phyloP scores from a whole-genome alignment of 2,113 vertebrate species.

The Stegastes partitus region DNA sequence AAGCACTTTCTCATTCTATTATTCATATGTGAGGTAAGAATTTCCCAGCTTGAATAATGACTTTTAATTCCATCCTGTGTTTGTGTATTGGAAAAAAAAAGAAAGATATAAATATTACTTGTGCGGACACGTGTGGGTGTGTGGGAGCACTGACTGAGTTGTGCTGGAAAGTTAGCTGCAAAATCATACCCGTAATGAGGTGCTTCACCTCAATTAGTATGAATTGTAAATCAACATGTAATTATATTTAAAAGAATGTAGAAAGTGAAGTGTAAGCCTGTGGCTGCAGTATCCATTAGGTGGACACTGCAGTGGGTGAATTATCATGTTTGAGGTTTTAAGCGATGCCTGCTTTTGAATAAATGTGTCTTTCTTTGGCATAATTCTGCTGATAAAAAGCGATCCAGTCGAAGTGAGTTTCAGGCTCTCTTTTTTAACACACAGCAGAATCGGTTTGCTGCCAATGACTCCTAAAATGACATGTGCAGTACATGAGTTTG shows the following conservation, averaged over 20 bases:
- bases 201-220: background rate
- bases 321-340: too few relatives aligned
- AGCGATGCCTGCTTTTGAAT: too few relatives aligned
- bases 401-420: too few relatives aligned
- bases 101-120: too few relatives aligned
- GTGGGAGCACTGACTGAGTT: background rate
- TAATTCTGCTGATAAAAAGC: too few relatives aligned
- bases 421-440: too few relatives aligned
- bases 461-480: too few relatives aligned
- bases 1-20: background rate
- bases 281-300: too few relatives aligned
- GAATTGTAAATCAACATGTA: background rate
- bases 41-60: background rate
- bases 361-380: too few relatives aligned
- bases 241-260: background rate
- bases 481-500: too few relatives aligned
- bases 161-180: background rate
- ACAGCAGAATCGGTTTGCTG: too few relatives aligned
- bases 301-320: too few relatives aligned
- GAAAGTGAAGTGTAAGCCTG: background rate
- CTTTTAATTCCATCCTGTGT: background rate
- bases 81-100: background rate
- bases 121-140: background rate
- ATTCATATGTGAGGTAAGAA: background rate
- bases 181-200: background rate